Conservation (phyloP, 2,113 vertebrate genomes). For the Caloenas nicobarica region DNA sequence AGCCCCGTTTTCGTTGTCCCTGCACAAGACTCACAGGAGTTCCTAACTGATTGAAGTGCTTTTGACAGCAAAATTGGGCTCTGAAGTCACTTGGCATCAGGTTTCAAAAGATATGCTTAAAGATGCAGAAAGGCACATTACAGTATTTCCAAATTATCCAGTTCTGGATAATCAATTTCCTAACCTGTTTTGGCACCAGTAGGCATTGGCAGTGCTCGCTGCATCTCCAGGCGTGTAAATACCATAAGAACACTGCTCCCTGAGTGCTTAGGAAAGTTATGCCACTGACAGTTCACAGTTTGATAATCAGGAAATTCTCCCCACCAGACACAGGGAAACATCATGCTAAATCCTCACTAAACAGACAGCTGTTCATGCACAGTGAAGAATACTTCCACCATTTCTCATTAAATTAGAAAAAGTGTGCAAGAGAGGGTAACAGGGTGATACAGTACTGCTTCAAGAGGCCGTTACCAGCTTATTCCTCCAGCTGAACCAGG, state of each 20-base stretch:
- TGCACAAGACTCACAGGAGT: neutral
- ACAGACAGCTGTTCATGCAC: neutral
- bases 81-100: neutral
- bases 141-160: neutral
- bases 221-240: neutral
- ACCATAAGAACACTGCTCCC: neutral
- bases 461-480: neutral
- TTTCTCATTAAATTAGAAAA: neutral
- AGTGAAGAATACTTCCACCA: neutral
- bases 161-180: neutral
- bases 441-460: neutral
- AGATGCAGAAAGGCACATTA: neutral
- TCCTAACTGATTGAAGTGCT: neutral
- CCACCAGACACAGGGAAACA: neutral
- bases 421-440: neutral
- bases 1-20: neutral
- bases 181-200: neutral
- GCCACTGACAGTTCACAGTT: neutral
- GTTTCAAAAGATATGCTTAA: neutral
- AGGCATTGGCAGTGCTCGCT: neutral
- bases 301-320: neutral
- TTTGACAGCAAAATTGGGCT: neutral
- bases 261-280: neutral
- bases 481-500: neutral
- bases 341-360: neutral